Evolutionary conservation across 1,140 invertebrate genomes (phyloP).

Genomic region (Eumeta japonica): DNA sequence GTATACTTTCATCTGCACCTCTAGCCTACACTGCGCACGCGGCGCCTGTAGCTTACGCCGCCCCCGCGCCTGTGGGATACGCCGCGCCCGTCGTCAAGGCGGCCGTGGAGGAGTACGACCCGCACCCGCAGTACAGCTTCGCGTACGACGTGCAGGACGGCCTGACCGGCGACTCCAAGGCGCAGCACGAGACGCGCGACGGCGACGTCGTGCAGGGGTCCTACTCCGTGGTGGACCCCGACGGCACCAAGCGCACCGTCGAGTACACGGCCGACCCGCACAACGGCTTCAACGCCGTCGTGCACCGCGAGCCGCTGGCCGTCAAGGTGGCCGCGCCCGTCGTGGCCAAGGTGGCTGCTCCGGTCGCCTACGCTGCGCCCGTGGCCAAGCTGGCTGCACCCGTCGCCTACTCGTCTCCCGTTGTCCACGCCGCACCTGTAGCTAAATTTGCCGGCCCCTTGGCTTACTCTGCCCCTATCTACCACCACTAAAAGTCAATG

Average conservation of each 20-base stretch:
- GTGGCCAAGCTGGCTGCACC: constrained; percentile 29
- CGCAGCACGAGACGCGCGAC: constrained; percentile 63
- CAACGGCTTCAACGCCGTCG: constrained; percentile 59
- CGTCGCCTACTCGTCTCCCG: constrained; percentile 24
- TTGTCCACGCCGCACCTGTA: constrained; percentile 10
- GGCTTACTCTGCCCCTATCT: constrained; percentile 13
- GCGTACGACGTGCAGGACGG: constrained; percentile 65
- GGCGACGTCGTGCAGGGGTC: constrained; percentile 63
- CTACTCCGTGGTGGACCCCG: constrained; percentile 65
- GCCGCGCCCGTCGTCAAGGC: constrained; percentile 22
- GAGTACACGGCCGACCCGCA: constrained; percentile 63
- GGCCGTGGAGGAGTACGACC: constrained; percentile 35
- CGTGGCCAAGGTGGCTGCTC: constrained; percentile 15
- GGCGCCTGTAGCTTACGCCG: constrained; percentile 9
- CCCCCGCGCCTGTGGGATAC: constrained; percentile 17
- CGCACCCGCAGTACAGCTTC: constrained; percentile 63
- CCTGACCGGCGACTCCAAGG: constrained; percentile 67
- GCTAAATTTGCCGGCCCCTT: constrained; percentile 14
- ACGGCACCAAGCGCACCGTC: constrained; percentile 66
- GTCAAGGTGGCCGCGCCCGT: too few relatives aligned
- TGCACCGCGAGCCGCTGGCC: constrained; percentile 39
- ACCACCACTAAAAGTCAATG: too few relatives aligned
- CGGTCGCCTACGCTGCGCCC: constrained; percentile 20
- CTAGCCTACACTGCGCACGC: constrained; percentile 21
- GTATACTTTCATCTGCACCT: constrained; percentile 10